These are phyloP conservation scores for Littorina saxatilis DNA, from an alignment of 1,140 invertebrate species.

Conservation along the genomic window DNA sequence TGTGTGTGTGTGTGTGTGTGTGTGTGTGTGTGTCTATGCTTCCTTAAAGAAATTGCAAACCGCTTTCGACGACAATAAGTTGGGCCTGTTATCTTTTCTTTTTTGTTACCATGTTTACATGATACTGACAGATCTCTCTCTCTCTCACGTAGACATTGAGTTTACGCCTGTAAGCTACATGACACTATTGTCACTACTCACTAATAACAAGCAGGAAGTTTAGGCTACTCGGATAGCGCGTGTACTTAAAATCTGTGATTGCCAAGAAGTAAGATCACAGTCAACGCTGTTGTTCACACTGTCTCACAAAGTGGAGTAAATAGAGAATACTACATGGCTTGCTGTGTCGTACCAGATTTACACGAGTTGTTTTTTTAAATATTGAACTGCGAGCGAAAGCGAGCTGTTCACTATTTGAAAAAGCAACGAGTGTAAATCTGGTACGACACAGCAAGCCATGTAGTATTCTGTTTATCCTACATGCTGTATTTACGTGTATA, in stretches of 20 bases:
- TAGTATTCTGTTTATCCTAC: too few species aligned
- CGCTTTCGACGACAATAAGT: background rate
- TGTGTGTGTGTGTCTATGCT: background rate
- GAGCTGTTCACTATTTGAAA: too few species aligned
- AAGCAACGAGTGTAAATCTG: too few species aligned
- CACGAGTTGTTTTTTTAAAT: background rate
- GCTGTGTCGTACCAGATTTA: background rate
- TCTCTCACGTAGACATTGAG: background rate
- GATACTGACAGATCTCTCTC: background rate
- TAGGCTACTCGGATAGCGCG: background rate
- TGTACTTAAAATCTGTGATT: background rate
- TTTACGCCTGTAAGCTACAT: background rate
- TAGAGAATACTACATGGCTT: too few species aligned
- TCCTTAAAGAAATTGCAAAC: background rate
- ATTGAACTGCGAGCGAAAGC: too few species aligned
- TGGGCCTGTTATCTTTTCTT: too few species aligned
- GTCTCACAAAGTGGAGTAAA: too few species aligned
- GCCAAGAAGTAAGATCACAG: background rate
- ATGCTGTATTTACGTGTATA: too few species aligned
- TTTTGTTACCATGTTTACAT: background rate
- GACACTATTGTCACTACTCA: background rate
- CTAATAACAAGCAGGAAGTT: background rate
- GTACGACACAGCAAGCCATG: too few species aligned
- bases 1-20: background rate
- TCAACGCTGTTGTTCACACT: background rate